Conservation (phyloP, 2,888 invertebrate species). For the Ischnura elegans region DNA sequence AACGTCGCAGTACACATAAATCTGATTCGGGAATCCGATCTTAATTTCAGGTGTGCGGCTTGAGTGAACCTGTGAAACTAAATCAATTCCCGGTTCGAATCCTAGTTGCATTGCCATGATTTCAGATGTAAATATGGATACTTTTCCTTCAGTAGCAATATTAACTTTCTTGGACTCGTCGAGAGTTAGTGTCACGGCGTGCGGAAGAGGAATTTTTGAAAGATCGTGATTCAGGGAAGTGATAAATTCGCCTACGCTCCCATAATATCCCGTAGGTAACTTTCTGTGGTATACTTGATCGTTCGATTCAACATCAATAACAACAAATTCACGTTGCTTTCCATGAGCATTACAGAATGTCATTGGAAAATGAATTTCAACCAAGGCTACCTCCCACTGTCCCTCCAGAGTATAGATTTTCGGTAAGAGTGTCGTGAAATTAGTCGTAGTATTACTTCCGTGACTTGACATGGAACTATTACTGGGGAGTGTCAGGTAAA, state of each 20-base stretch:
- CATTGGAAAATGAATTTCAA: slow-evolving; percentile 71
- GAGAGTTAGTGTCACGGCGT: background rate
- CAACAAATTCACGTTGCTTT: slow-evolving; percentile 14
- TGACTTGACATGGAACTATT: slow-evolving; percentile 73
- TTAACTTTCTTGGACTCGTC: background rate
- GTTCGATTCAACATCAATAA: background rate
- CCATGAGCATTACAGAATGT: slow-evolving; percentile 69
- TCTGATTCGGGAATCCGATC: slow-evolving; percentile 68
- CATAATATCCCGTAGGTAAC: slow-evolving; percentile 2
- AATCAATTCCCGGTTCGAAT: background rate
- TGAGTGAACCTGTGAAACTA: background rate
- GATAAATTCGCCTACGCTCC: background rate
- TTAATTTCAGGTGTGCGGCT: background rate
- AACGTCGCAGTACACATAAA: slow-evolving; percentile 73
- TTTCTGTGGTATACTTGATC: background rate
- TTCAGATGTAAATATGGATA: background rate
- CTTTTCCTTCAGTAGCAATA: background rate
- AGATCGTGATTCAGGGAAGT: background rate
- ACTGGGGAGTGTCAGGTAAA: slow-evolving; percentile 72
- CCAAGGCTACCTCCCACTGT: slow-evolving; percentile 72
- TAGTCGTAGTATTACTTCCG: slow-evolving; percentile 73
- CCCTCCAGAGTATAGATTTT: slow-evolving; percentile 71
- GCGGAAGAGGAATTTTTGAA: background rate
- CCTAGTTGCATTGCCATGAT: slow-evolving; percentile 45
- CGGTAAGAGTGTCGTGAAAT: slow-evolving; percentile 73